A percentile compares a stretch with the other conserved stretches of the same genome.
Conservation (phyloP, 35 echinoderm and acorn worm genomes). For the Stichopus chloronotus region DNA sequence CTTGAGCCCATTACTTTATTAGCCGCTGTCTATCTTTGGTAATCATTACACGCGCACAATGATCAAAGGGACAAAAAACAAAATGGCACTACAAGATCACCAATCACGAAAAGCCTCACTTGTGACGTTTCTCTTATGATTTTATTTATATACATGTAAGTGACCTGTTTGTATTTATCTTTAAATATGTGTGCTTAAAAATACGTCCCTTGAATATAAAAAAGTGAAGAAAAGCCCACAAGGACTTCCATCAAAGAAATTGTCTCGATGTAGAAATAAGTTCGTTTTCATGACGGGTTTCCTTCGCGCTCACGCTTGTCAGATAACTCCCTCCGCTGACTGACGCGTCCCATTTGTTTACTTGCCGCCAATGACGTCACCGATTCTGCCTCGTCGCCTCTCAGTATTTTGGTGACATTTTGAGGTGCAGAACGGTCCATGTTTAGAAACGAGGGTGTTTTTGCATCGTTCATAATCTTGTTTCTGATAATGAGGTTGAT, state of each 20-base stretch:
- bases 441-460: not conserved
- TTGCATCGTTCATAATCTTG: not conserved
- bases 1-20: too few species aligned
- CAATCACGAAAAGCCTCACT: too few species aligned
- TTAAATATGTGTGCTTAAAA: not conserved
- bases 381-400: not conserved
- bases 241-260: not conserved
- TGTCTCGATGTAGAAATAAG: not conserved
- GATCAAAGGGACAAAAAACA: too few species aligned
- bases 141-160: too few species aligned
- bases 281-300: not conserved
- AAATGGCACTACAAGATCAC: too few species aligned
- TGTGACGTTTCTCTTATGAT: too few species aligned
- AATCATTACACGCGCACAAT: too few species aligned
- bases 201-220: not conserved
- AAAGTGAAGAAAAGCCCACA: not conserved
- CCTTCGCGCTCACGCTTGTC: slow-evolving; percentile 8
- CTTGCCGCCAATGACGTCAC: slow-evolving; percentile 6
- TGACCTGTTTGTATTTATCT: too few species aligned
- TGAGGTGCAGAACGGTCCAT: not conserved
- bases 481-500: not conserved
- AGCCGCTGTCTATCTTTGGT: too few species aligned
- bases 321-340: not conserved
- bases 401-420: slow-evolving; percentile 9
- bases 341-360: not conserved